A percentile compares a stretch with the other conserved stretches of the same genome.
phyloP scores from a whole-genome alignment of 2,888 invertebrate species.

The Rhagonycha fulva region DNA sequence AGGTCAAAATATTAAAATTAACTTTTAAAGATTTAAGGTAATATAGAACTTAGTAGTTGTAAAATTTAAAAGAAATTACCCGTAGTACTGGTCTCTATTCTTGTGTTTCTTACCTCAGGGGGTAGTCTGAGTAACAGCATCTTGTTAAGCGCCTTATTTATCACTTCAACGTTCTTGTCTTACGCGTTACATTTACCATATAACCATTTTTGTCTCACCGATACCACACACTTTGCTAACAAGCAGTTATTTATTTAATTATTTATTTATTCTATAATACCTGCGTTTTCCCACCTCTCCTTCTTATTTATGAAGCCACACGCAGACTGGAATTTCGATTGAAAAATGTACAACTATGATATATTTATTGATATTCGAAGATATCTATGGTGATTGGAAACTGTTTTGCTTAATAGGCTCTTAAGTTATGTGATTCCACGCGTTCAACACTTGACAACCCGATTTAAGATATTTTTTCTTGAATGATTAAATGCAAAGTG shows the following conservation, averaged over 20 bases:
- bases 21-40: neutral
- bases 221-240: constrained; percentile 56
- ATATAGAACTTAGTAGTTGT: neutral
- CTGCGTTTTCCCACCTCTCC: constrained; percentile 57
- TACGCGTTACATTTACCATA: constrained; percentile 8
- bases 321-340: constrained; percentile 53
- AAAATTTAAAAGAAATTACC: neutral
- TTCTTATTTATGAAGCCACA: constrained; percentile 57
- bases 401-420: constrained; percentile 34
- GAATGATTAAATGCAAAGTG: neutral
- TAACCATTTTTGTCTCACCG: constrained; percentile 17
- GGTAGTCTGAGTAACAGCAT: constrained; percentile 55
- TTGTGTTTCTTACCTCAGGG: constrained; percentile 49
- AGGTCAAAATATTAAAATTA: neutral
- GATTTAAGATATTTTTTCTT: constrained; percentile 15
- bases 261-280: constrained; percentile 59
- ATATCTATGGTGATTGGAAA: constrained; percentile 55
- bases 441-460: constrained; percentile 26
- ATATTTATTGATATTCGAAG: constrained; percentile 52
- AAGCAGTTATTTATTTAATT: constrained; percentile 59
- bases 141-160: constrained; percentile 57
- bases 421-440: constrained; percentile 27
- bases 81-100: constrained; percentile 35
- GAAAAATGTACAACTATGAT: constrained; percentile 46
- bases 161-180: constrained; percentile 46